A percentile compares a stretch with the other conserved stretches of the same genome.
These are phyloP conservation scores for Lamellibrachia columna DNA, from an alignment of 2,888 invertebrate species.

Conservation along the genomic window DNA sequence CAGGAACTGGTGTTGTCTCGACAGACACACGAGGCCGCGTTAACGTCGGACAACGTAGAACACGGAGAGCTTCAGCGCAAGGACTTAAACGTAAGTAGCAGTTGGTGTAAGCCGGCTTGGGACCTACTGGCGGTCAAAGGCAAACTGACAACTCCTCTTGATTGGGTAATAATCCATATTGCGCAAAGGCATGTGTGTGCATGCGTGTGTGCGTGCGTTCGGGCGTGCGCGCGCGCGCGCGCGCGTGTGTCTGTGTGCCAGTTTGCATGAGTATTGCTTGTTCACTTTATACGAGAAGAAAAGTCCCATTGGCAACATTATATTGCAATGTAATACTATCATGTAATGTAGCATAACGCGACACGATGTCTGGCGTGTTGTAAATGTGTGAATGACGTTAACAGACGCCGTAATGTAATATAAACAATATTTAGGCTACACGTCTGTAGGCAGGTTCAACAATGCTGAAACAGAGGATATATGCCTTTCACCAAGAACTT, in stretches of 20 bases:
- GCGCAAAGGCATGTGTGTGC: neutral
- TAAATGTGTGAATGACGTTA: neutral
- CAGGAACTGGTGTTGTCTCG: neutral
- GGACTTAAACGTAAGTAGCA: neutral
- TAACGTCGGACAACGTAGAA: neutral
- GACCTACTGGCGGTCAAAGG: too few relatives aligned
- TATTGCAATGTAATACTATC: too few relatives aligned
- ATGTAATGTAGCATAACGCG: too few relatives aligned
- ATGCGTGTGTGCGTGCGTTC: neutral
- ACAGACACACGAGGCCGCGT: neutral
- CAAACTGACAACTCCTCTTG: neutral
- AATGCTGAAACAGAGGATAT: neutral
- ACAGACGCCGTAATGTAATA: neutral
- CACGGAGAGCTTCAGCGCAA: neutral
- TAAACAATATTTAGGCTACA: neutral
- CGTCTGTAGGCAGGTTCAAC: neutral
- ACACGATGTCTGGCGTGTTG: neutral
- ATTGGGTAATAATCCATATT: neutral
- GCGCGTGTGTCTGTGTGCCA: neutral
- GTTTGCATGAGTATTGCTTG: neutral
- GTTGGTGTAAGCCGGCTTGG: neutral
- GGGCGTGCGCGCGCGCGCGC: neutral
- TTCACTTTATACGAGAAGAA: neutral
- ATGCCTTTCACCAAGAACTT: neutral
- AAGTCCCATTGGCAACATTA: neutral